Conservation (phyloP, 2,888 invertebrate species). For the Icerya purchasi region DNA sequence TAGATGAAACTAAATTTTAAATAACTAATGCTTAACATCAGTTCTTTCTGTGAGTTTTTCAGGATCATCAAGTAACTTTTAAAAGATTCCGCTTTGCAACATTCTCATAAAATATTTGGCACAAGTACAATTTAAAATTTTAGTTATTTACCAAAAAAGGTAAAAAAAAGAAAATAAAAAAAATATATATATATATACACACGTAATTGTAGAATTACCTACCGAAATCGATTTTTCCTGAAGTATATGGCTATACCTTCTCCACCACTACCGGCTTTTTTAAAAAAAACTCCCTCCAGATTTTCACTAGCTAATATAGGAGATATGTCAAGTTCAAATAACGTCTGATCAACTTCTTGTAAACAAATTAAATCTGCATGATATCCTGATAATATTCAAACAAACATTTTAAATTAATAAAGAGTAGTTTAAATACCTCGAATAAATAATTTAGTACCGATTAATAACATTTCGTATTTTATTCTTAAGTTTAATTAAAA, state of each 20-base stretch:
- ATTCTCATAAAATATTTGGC: too few relatives aligned
- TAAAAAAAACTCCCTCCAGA: constrained; percentile 41
- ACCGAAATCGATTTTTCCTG: constrained; percentile 43
- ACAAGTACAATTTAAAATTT: too few relatives aligned
- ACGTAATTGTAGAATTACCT: too few relatives aligned
- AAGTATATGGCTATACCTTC: constrained; percentile 71
- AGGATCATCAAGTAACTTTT: too few relatives aligned
- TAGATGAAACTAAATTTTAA: too few relatives aligned
- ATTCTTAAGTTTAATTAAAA: not conserved
- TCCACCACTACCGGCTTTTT: constrained; percentile 46
- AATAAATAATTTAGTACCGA: not conserved
- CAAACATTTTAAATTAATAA: too few relatives aligned
- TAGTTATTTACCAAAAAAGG: too few relatives aligned
- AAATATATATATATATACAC: too few relatives aligned
- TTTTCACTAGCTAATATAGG: constrained; percentile 26
- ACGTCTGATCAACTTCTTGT: constrained; percentile 74
- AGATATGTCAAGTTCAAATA: constrained; percentile 44
- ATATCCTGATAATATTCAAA: constrained; percentile 43
- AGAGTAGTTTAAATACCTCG: constrained; percentile 1
- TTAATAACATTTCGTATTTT: not conserved
- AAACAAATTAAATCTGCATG: constrained; percentile 74
- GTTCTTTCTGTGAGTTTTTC: too few relatives aligned
- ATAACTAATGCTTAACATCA: too few relatives aligned
- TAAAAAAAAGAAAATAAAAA: too few relatives aligned
- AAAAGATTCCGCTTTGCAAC: too few relatives aligned